Conservation (phyloP, 1,140 invertebrate genomes). For the Hesperophylax magnus region DNA sequence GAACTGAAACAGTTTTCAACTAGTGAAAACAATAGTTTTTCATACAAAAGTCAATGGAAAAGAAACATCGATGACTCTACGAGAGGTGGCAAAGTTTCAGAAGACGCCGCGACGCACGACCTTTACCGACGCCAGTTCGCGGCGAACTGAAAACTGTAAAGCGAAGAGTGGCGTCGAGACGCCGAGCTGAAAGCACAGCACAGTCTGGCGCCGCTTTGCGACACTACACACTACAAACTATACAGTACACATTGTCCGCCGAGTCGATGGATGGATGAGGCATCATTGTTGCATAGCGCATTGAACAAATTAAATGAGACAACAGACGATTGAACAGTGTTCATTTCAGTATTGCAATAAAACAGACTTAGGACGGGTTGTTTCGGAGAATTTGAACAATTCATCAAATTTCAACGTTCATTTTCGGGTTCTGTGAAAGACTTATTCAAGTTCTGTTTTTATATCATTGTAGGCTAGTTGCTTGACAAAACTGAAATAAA, state of each 20-base stretch:
- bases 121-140: slow-evolving; percentile 37
- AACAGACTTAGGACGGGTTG: no score
- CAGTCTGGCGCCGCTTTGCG: not conserved
- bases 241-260: not conserved
- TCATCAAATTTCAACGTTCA: no score
- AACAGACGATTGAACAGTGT: no score
- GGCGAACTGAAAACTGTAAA: slow-evolving; percentile 24
- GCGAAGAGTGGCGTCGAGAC: slow-evolving; percentile 9
- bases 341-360: no score
- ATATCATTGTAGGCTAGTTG: no score
- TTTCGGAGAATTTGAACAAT: no score
- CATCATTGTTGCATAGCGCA: not conserved
- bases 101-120: not conserved
- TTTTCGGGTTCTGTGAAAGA: no score
- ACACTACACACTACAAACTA: not conserved
- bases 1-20: not conserved
- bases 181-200: slow-evolving; percentile 1
- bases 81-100: not conserved
- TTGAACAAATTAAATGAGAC: no score
- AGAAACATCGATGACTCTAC: slow-evolving; percentile 8
- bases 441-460: no score
- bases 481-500: no score
- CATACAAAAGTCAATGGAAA: not conserved
- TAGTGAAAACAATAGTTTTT: not conserved
- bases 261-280: not conserved